Conservation (phyloP, 2,113 vertebrate genomes). For the Piaya cayana region DNA sequence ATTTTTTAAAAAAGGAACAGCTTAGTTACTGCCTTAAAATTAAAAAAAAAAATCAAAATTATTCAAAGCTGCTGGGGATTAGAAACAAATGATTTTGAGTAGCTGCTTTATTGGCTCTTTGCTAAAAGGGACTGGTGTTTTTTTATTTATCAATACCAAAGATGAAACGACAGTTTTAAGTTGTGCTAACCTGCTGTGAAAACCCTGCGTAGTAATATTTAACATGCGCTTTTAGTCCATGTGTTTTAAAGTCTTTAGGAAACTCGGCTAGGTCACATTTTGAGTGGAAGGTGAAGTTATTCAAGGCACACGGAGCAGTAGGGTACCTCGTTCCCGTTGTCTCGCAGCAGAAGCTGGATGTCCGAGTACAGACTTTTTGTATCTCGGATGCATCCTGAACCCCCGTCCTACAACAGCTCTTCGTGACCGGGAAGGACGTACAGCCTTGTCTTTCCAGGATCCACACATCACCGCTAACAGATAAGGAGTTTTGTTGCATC, state of each 20-base stretch:
- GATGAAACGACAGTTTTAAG: neutral
- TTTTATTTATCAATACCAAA: conserved; percentile 53
- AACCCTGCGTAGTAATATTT: neutral
- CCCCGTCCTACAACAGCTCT: neutral
- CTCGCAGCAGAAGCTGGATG: neutral
- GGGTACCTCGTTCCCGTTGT: neutral
- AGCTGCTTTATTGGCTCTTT: neutral
- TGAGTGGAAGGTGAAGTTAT: neutral
- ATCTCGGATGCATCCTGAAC: neutral
- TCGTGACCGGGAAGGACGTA: neutral
- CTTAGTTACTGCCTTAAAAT: conserved; percentile 21
- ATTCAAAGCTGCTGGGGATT: neutral
- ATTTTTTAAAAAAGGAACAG: neutral
- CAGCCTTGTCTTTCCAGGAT: neutral
- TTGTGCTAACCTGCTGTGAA: neutral
- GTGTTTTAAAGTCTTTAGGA: neutral
- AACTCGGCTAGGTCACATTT: neutral
- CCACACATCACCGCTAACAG: neutral
- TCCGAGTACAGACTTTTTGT: neutral
- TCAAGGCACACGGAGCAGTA: neutral
- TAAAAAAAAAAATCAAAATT: neutral
- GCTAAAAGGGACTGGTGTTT: conserved; percentile 17
- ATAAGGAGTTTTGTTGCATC: neutral
- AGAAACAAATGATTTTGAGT: neutral
- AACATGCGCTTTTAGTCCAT: neutral